Evolutionary conservation across 2,797 vertebrate species (phyloP).

Genomic region (Coranthus polyacanthus): DNA sequence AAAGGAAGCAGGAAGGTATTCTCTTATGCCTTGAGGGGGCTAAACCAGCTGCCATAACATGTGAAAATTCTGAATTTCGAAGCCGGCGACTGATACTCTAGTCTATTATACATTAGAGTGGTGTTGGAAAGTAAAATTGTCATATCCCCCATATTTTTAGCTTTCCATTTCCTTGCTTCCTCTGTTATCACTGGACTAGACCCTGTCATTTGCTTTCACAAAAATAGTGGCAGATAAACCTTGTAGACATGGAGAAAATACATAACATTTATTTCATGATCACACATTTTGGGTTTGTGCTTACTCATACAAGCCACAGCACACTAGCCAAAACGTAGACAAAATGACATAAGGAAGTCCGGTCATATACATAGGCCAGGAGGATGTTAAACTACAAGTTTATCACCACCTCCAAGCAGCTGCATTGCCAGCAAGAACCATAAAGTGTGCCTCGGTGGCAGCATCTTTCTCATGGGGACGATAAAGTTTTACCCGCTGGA

Average conservation of each 20-base stretch:
- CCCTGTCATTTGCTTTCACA: background rate
- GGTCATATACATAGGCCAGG: constrained; percentile 1
- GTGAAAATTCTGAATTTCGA: background rate
- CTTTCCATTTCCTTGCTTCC: background rate
- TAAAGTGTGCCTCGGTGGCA: constrained; percentile 16
- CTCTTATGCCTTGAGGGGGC: constrained; percentile 13
- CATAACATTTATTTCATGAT: background rate
- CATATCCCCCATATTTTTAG: background rate
- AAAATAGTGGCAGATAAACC: background rate
- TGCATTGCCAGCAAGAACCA: constrained; percentile 3
- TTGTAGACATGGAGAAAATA: constrained; percentile 2
- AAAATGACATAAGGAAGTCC: background rate
- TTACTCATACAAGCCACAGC: background rate
- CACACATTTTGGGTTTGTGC: constrained; percentile 1
- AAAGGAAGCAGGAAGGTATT: constrained; percentile 20
- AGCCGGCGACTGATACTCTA: background rate
- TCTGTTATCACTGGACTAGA: background rate
- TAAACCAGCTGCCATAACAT: constrained; percentile 23
- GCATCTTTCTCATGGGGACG: background rate
- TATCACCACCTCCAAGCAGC: constrained; percentile 19
- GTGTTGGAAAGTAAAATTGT: too few relatives aligned
- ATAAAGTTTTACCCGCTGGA: constrained; percentile 5
- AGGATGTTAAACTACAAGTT: constrained; percentile 27
- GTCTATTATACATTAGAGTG: background rate
- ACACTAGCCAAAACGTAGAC: constrained; percentile 9